These are phyloP conservation scores for Zelostemma sp. DNA, from an alignment of 1,140 invertebrate species.

Conservation along the genomic window DNA sequence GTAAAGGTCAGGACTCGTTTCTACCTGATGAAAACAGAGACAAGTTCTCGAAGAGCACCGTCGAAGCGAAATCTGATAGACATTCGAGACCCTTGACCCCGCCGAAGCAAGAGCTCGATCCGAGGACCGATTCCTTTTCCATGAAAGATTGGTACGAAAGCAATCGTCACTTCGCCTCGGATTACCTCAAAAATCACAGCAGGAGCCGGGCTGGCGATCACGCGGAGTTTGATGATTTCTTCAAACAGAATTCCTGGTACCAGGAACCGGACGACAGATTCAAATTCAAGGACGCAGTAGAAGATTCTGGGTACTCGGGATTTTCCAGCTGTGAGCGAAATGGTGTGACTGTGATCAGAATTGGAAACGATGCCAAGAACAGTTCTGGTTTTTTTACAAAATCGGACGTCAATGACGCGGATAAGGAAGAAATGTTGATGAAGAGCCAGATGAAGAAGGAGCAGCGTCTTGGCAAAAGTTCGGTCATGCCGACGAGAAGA, in stretches of 20 bases:
- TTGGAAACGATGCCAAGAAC: conserved; percentile 8
- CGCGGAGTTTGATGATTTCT: background rate
- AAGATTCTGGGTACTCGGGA: background rate
- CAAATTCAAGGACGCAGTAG: background rate
- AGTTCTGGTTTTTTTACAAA: conserved; percentile 7
- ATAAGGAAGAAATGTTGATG: conserved; percentile 34
- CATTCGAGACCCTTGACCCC: conserved; percentile 60
- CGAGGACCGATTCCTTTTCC: conserved; percentile 18
- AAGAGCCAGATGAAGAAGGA: conserved; percentile 29
- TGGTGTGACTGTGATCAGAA: conserved; percentile 22
- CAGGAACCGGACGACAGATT: background rate
- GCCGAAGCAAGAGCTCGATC: conserved; percentile 23
- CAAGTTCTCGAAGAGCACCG: conserved; percentile 5
- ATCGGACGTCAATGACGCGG: conserved; percentile 44
- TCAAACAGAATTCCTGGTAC: conserved; percentile 7
- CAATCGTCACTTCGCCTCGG: conserved; percentile 48
- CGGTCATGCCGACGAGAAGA: conserved; percentile 53
- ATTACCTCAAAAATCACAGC: conserved; percentile 49
- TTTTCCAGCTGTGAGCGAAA: conserved; percentile 13
- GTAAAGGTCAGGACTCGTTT: conserved; percentile 23
- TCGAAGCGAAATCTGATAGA: conserved; percentile 40
- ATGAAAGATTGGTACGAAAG: conserved; percentile 58
- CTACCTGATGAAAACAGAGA: conserved; percentile 1
- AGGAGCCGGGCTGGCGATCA: conserved; percentile 22
- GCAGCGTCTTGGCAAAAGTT: conserved; percentile 34